Percentiles rank a stretch among this genome's conserved stretches.
Evolutionary conservation across 2,113 vertebrate genomes (phyloP).

Genomic region (Fulmarus glacialis): DNA sequence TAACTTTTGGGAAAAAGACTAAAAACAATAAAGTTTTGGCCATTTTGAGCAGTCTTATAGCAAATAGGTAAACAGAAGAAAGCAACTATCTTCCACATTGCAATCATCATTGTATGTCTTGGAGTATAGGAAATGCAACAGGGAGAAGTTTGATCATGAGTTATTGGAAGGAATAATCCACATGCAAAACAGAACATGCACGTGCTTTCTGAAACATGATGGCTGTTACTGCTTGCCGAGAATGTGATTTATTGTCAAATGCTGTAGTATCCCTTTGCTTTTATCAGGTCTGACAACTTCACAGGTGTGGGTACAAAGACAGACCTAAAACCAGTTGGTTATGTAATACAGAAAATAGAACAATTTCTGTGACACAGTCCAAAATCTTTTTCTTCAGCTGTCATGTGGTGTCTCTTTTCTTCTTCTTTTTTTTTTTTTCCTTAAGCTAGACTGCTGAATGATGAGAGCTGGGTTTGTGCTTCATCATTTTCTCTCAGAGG

Average conservation of each 20-base stretch:
- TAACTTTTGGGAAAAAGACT: neutral
- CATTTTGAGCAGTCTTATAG: neutral
- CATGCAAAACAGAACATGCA: constrained; percentile 7
- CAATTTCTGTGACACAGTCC: constrained; percentile 59
- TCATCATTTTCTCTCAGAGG: constrained; percentile 53
- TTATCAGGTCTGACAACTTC: constrained; percentile 66
- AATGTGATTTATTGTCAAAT: constrained; percentile 58
- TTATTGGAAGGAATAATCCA: constrained; percentile 37
- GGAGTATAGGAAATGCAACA: neutral
- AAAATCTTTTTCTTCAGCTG: constrained; percentile 56
- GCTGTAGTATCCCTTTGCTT: constrained; percentile 44
- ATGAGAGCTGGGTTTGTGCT: constrained; percentile 39
- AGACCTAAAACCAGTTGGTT: constrained; percentile 54
- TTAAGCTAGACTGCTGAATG: constrained; percentile 60
- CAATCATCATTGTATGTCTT: neutral
- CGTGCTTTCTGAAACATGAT: constrained; percentile 13
- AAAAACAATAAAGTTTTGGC: neutral
- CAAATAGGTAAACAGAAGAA: neutral
- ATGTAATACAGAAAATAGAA: constrained; percentile 67
- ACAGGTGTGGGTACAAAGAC: constrained; percentile 56
- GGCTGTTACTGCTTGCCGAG: constrained; percentile 37
- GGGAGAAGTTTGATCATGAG: constrained; percentile 29
- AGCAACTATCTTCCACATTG: neutral
- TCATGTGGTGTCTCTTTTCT: neutral
- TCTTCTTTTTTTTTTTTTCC: neutral